Percentiles rank a stretch among this genome's conserved stretches.
These are phyloP conservation scores for Mungos mungo DNA, from an alignment of 2,113 vertebrate species.

Conservation along the genomic window DNA sequence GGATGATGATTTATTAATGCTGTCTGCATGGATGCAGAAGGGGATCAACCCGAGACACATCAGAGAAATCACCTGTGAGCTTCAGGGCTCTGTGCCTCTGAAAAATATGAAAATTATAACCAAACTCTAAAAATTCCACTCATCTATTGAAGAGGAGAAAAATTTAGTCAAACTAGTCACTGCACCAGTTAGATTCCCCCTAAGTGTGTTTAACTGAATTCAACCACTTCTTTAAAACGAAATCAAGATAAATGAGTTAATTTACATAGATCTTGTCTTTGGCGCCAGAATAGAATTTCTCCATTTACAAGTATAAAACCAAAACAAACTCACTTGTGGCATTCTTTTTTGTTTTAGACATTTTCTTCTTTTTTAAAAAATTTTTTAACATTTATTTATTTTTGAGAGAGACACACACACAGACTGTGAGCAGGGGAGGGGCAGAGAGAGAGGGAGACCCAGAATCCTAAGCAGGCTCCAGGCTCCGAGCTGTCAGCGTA, in stretches of 20 bases:
- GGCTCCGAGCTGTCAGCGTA: no score
- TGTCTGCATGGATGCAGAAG: neutral
- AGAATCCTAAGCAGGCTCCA: no score
- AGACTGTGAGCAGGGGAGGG: no score
- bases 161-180: neutral
- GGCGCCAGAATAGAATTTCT: neutral
- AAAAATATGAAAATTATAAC: neutral
- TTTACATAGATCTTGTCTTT: slow-evolving; percentile 40
- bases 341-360: neutral
- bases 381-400: no score
- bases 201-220: slow-evolving; percentile 20
- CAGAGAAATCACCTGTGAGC: neutral
- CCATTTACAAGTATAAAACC: neutral
- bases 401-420: no score
- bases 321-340: neutral
- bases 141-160: neutral
- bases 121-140: neutral
- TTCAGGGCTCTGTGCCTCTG: neutral
- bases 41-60: neutral
- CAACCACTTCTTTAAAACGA: neutral
- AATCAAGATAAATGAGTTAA: slow-evolving; percentile 45
- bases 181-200: neutral
- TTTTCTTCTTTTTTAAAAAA: no score
- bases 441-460: no score
- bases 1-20: neutral